Percentiles rank a stretch among this genome's conserved stretches.
These are phyloP conservation scores for Rotaria magnacalcarata DNA, from an alignment of 2,888 invertebrate genomes.

Conservation along the genomic window DNA sequence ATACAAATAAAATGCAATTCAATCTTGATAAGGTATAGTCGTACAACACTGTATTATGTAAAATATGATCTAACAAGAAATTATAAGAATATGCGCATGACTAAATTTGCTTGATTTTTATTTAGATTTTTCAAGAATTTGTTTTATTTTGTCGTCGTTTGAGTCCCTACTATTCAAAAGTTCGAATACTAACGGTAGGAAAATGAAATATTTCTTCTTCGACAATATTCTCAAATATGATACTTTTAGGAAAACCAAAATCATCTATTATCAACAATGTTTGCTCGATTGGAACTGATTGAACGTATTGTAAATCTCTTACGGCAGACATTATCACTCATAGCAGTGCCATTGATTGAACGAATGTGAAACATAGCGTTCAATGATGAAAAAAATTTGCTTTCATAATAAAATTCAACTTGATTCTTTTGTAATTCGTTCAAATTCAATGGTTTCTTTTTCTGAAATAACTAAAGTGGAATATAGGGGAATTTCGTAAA, in stretches of 20 bases:
- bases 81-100: too few species aligned
- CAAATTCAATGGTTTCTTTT: not conserved
- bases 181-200: conserved; percentile 21
- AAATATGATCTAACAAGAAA: too few species aligned
- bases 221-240: too few species aligned
- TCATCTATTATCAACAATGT: not conserved
- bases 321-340: not conserved
- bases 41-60: not conserved
- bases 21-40: not conserved
- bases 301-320: not conserved
- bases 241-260: not conserved
- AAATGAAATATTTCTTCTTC: not conserved
- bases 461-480: too few species aligned
- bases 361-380: not conserved
- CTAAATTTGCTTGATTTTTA: not conserved
- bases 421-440: not conserved
- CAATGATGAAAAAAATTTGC: not conserved
- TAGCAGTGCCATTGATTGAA: not conserved
- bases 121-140: conserved; percentile 26
- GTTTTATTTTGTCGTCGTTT: conserved; percentile 10
- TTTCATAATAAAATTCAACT: not conserved
- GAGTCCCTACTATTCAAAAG: conserved; percentile 24
- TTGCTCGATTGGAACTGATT: conserved; percentile 25
- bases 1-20: not conserved
- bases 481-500: not conserved